Percentiles rank a stretch among this genome's conserved stretches.
Conservation (phyloP, 2,888 invertebrate genomes). For the Pristionchus entomophagus region DNA sequence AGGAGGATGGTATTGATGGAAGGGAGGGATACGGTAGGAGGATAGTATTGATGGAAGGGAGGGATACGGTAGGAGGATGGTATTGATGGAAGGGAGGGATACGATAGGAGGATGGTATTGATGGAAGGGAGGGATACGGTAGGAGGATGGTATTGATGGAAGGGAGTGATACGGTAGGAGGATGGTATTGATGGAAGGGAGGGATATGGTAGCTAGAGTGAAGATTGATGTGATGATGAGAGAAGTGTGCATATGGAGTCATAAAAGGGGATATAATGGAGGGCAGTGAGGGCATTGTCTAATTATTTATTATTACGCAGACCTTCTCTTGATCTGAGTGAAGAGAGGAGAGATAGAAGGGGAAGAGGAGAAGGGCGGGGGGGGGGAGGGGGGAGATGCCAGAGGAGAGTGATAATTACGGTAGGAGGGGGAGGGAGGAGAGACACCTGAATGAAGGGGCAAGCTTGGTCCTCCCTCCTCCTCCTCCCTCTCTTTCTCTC, state of each 20-base stretch:
- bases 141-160: not conserved
- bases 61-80: not conserved
- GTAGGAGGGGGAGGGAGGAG: conserved; percentile 10
- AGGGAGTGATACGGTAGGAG: too few species aligned
- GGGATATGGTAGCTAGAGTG: too few species aligned
- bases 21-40: not conserved
- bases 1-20: not conserved
- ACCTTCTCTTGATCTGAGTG: not conserved
- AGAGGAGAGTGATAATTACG: conserved; percentile 15
- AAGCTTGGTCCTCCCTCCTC: not conserved
- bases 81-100: not conserved
- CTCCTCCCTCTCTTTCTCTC: too few species aligned
- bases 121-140: not conserved
- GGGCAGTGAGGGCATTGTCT: conserved; percentile 17
- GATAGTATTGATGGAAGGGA: not conserved
- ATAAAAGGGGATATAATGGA: not conserved
- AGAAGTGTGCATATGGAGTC: conserved; percentile 15
- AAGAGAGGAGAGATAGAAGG: not conserved
- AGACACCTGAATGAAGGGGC: not conserved
- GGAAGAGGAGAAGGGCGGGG: too few species aligned
- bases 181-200: too few species aligned
- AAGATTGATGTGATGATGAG: conserved; percentile 13
- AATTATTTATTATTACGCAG: conserved; percentile 32
- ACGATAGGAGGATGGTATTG: not conserved
- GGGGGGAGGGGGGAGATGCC: not conserved